phyloP scores from a whole-genome alignment of 2,113 vertebrate species.

The Osmerus mordax region DNA sequence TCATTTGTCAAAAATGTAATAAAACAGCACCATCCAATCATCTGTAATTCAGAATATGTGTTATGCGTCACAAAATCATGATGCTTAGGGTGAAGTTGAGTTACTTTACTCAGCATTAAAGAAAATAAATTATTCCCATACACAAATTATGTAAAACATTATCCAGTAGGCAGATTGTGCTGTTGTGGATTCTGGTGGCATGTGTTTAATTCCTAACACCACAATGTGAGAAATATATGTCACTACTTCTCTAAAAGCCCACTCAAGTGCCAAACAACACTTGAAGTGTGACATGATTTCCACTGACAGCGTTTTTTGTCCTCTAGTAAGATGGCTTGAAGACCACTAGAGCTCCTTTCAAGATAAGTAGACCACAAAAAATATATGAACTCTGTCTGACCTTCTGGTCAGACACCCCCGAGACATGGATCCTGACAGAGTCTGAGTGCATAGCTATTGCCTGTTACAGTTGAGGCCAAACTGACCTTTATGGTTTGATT shows the following conservation, averaged over 20 bases:
- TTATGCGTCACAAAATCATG: too few relatives aligned
- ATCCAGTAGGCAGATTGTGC: too few relatives aligned
- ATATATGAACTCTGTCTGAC: conserved; percentile 61
- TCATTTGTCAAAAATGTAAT: conserved; percentile 45
- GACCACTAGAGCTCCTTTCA: conserved; percentile 57
- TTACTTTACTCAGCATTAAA: too few relatives aligned
- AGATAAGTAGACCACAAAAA: conserved; percentile 42
- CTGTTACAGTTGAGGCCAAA: conserved; percentile 1
- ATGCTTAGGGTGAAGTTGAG: too few relatives aligned
- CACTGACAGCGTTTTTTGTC: conserved; percentile 64
- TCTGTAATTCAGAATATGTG: background rate
- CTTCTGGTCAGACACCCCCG: conserved; percentile 52
- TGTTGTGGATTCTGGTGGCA: too few relatives aligned
- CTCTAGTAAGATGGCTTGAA: conserved; percentile 56
- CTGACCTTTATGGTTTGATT: background rate
- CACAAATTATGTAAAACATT: too few relatives aligned
- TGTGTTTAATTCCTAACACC: conserved; percentile 1
- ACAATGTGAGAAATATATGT: conserved; percentile 22
- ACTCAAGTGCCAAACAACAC: conserved; percentile 37
- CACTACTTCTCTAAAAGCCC: conserved; percentile 18
- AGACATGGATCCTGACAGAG: conserved; percentile 32
- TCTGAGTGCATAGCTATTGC: conserved; percentile 20
- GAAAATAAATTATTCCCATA: too few relatives aligned
- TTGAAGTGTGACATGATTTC: conserved; percentile 54
- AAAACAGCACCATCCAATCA: conserved; percentile 47